These are phyloP conservation scores for Atractosteus spatula DNA, from an alignment of 2,113 vertebrate species.

Conservation along the genomic window DNA sequence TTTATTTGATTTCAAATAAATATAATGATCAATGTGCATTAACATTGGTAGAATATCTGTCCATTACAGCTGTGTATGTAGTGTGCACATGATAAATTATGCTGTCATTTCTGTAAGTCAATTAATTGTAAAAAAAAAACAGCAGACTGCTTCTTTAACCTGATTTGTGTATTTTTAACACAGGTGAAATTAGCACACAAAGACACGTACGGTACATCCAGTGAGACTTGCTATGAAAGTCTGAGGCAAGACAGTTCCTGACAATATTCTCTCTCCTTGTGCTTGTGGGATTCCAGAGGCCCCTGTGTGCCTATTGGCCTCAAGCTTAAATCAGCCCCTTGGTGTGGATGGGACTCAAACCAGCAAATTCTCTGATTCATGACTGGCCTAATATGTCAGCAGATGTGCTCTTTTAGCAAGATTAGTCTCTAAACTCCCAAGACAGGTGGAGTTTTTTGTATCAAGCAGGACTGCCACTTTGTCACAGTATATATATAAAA, in stretches of 20 bases:
- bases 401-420: constrained; percentile 16
- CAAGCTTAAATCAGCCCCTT: background rate
- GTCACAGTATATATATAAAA: constrained; percentile 29
- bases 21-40: background rate
- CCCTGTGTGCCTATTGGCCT: background rate
- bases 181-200: background rate
- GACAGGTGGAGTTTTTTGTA: constrained; percentile 40
- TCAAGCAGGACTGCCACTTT: constrained; percentile 5
- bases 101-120: background rate
- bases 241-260: background rate
- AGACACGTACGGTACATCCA: background rate
- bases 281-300: background rate
- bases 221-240: background rate
- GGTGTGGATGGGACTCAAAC: background rate
- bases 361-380: too few species aligned
- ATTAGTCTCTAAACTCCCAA: constrained; percentile 2
- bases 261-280: background rate
- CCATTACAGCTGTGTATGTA: background rate
- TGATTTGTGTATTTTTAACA: background rate
- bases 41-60: background rate
- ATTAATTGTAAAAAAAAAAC: background rate
- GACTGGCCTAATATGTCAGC: too few species aligned
- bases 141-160: background rate
- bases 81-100: background rate
- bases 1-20: constrained; percentile 19